Evolutionary conservation across 1,140 invertebrate genomes (phyloP).

Genomic region (Globodera ellingtonae): DNA sequence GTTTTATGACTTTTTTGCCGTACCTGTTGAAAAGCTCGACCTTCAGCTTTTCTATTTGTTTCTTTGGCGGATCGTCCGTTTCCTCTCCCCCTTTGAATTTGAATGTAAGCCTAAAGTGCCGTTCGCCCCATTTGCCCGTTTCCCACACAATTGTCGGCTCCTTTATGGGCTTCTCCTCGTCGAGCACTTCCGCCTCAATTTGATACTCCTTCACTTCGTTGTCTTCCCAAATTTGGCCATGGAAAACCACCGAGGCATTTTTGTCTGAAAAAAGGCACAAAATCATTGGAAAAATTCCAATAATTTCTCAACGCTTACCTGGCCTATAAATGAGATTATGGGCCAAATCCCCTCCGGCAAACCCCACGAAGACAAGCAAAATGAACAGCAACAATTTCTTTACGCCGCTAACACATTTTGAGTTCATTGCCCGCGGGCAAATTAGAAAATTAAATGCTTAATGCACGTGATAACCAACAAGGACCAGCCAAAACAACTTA

Average conservation of each 20-base stretch:
- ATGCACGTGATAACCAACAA: not conserved
- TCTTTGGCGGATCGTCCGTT: not conserved
- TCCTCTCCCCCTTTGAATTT: not conserved
- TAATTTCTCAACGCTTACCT: not conserved
- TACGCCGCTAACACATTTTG: not conserved
- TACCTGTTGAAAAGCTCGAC: not conserved
- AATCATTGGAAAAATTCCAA: too few species aligned
- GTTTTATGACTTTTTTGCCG: not conserved
- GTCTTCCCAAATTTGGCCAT: constrained; percentile 6
- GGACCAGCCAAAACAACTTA: not conserved
- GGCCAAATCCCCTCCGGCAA: not conserved
- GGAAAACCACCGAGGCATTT: not conserved
- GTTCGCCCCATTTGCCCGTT: not conserved
- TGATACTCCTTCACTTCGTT: constrained; percentile 8
- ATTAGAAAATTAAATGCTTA: not conserved
- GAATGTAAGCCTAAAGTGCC: not conserved
- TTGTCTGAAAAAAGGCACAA: not conserved
- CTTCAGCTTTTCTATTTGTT: not conserved
- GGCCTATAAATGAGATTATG: not conserved
- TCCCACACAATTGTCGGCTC: not conserved
- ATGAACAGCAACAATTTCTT: not conserved
- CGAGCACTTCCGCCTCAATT: constrained; percentile 5
- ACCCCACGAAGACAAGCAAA: not conserved
- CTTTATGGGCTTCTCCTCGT: not conserved
- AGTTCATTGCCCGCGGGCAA: not conserved